A percentile compares a stretch with the other conserved stretches of the same genome.
Evolutionary conservation across 2,888 invertebrate species (phyloP).

Genomic region (Odontocerum albicorne): DNA sequence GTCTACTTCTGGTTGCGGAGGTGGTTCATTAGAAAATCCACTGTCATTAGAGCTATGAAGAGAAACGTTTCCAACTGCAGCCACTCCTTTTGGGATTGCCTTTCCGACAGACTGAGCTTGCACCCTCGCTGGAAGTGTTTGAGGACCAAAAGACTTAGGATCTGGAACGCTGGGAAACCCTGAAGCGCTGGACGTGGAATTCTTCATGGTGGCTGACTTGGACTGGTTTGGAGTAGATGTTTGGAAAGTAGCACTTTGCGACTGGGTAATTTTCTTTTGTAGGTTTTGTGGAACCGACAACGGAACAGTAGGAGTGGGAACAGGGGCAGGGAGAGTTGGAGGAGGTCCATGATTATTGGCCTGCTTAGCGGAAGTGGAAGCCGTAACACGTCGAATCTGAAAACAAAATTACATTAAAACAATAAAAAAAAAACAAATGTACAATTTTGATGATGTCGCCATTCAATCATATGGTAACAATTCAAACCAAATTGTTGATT

Average conservation of each 20-base stretch:
- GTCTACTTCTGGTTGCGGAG: constrained; percentile 85
- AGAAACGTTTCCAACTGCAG: constrained; percentile 69
- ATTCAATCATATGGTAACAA: too few species aligned
- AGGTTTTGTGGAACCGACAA: constrained; percentile 64
- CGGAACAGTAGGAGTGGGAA: constrained; percentile 61
- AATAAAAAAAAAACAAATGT: too few species aligned
- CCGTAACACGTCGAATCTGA: constrained; percentile 57
- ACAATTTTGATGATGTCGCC: too few species aligned
- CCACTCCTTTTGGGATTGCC: constrained; percentile 33
- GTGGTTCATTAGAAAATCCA: constrained; percentile 88
- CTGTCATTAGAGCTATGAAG: constrained; percentile 91
- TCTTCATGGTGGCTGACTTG: constrained; percentile 58
- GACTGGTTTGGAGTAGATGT: constrained; percentile 44
- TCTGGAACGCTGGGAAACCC: constrained; percentile 54
- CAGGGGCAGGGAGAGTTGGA: constrained; percentile 71
- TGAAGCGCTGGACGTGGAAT: constrained; percentile 59
- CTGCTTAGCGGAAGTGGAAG: constrained; percentile 48
- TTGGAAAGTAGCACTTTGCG: constrained; percentile 63
- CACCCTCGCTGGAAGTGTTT: constrained; percentile 54
- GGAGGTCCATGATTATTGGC: constrained; percentile 57
- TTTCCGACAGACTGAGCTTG: constrained; percentile 20
- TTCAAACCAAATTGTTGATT: too few species aligned
- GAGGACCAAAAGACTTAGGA: constrained; percentile 54
- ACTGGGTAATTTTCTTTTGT: constrained; percentile 56
- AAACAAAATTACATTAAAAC: too few species aligned